Base-by-base conservation (phyloP, 2,113 vertebrate genomes). In the Calidris pugnax region DNA sequence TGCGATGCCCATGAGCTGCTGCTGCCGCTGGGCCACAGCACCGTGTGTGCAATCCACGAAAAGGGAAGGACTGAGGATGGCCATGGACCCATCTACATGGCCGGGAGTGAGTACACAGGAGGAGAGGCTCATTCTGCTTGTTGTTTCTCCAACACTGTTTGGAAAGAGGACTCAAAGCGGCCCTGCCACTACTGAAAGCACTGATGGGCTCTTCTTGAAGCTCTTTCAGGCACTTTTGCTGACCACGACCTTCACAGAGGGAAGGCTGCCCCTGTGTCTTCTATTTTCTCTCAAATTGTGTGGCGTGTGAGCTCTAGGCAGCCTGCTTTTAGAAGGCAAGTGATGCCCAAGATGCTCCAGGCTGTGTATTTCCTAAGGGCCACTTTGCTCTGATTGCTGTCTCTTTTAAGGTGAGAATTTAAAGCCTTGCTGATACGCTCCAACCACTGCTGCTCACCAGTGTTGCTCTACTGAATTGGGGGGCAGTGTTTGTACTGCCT, bases 1-100 rank as follows among this genome's bases (percentile, higher is more conserved):
- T 66, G 50, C 2, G 3, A 4, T 56, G 47, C 12, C 59, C 1
- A 0, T 0, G 22, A 69, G 43, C 13, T 21, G 26, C 60, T 69
- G 64, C 60, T 45, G 66, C 63, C 0, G 1, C 60, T 51, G 0
- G 0, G 11, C 21, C 9, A 4, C 7, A 20, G 75, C 39, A 13
- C 32, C 1, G 0, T 2, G 18, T 28, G 13, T 9, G 12, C 6
- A 39, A 64, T 55, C 37, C 33, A 67, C 28, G 57, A 22, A 30
- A 37, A 48, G 17, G 32, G 60, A 60, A 33, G 62, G 22, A 33
- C 5, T 0, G 12, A 60, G 72, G 35, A 22, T 39, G 63, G 43
- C 37, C 19, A 17, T 0, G 0, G 26, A 47, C 26, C 18, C 47
- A 24, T 56, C 77, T 75, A 2, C 0, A 1, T 37, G 53, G 6